Conservation (phyloP, 2,113 vertebrate genomes). For the Passer domesticus region DNA sequence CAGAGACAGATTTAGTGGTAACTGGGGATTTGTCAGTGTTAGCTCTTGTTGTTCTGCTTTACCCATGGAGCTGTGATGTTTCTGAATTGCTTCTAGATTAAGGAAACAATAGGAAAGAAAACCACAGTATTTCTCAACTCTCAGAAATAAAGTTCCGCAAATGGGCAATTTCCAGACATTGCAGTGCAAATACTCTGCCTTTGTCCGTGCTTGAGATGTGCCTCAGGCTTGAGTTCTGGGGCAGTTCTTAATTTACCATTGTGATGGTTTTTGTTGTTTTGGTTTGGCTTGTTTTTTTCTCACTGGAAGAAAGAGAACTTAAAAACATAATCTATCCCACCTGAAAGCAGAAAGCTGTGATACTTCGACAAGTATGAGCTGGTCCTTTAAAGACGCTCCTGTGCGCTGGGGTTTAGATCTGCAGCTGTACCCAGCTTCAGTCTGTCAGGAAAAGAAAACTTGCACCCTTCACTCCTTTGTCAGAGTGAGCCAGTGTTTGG, state of each 20-base stretch:
- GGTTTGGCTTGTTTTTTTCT: not conserved
- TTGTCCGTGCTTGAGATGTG: not conserved
- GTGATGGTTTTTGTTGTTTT: not conserved
- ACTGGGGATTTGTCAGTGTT: not conserved
- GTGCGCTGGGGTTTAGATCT: not conserved
- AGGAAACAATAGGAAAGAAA: conserved; percentile 4
- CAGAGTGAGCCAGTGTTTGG: not conserved
- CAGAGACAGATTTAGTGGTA: not conserved
- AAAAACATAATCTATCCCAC: not conserved
- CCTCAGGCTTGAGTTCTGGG: not conserved
- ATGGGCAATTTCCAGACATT: not conserved
- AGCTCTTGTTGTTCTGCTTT: not conserved
- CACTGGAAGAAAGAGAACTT: not conserved
- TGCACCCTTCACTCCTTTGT: not conserved
- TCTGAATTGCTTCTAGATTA: not conserved
- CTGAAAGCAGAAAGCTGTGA: not conserved
- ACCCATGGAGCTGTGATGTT: not conserved
- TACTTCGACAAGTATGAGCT: not conserved
- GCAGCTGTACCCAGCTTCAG: not conserved
- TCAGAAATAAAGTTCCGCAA: not conserved
- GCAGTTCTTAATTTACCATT: not conserved
- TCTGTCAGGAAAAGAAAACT: not conserved
- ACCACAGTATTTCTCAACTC: not conserved
- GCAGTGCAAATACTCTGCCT: not conserved
- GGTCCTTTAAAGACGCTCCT: not conserved